A percentile compares a stretch with the other conserved stretches of the same genome.
phyloP scores from a whole-genome alignment of 2,888 invertebrate species.

The Aporophyla nigra region DNA sequence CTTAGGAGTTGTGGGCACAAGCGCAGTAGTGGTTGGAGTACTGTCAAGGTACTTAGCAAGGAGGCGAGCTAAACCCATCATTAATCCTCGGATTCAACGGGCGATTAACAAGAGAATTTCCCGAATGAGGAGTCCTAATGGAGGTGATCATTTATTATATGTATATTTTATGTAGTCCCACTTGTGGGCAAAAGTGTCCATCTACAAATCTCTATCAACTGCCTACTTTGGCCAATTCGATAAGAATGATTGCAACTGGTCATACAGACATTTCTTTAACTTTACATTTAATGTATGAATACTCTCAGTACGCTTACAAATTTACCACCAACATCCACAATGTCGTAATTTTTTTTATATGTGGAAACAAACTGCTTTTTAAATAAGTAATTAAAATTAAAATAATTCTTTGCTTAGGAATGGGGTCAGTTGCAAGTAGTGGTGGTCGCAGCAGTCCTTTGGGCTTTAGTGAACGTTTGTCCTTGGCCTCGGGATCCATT shows the following conservation, averaged over 20 bases:
- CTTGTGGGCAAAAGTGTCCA: neutral
- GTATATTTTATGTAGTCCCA: neutral
- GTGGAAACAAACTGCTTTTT: neutral
- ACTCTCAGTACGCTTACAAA: neutral
- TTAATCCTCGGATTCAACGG: constrained; percentile 91
- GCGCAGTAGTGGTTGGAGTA: constrained; percentile 95
- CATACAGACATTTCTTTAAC: neutral
- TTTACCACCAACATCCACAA: neutral
- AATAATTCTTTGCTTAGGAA: constrained; percentile 77
- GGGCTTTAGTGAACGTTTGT: constrained; percentile 92
- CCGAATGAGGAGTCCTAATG: constrained; percentile 93
- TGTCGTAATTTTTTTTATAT: neutral
- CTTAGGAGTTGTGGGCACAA: constrained; percentile 92
- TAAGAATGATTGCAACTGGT: neutral
- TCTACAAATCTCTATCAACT: neutral
- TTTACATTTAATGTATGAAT: neutral
- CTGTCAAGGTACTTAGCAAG: constrained; percentile 95
- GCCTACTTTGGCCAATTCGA: neutral
- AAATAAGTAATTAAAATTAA: neutral
- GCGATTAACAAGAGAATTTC: constrained; percentile 92
- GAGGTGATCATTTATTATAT: constrained; percentile 77
- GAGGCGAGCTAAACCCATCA: constrained; percentile 92
- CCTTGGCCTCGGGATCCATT: constrained; percentile 93
- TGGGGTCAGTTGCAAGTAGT: constrained; percentile 93
- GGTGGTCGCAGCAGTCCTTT: constrained; percentile 92